Evolutionary conservation across 2,797 vertebrate genomes (phyloP).

Genomic region (Alauda arvensis): DNA sequence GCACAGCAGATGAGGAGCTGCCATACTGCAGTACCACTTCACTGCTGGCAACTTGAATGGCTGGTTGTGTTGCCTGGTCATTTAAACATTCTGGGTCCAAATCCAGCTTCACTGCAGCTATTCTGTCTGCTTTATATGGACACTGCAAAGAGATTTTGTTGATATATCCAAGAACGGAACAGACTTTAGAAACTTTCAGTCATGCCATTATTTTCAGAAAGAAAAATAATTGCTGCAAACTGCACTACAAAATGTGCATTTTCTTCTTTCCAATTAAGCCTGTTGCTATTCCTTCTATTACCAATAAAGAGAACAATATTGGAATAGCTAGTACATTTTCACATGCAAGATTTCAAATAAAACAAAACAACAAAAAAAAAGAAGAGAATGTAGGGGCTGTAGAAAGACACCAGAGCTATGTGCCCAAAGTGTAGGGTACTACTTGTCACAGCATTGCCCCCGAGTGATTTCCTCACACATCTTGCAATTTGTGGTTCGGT

Average conservation of each 20-base stretch:
- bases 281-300: neutral
- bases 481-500: neutral
- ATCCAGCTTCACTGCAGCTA: neutral
- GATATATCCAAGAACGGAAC: neutral
- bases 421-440: neutral
- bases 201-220: neutral
- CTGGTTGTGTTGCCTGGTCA: neutral
- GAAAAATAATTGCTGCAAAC: neutral
- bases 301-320: neutral
- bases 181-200: neutral
- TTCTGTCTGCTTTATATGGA: neutral
- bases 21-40: neutral
- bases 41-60: neutral
- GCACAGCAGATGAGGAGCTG: neutral
- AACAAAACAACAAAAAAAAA: neutral
- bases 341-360: neutral
- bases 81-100: neutral
- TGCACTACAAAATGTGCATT: neutral
- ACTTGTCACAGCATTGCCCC: neutral
- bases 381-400: neutral
- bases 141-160: accelerated
- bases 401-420: neutral
- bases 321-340: neutral
- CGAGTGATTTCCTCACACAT: neutral
- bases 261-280: neutral